phyloP scores from a whole-genome alignment of 2,113 vertebrate genomes.

The Tachycineta bicolor region DNA sequence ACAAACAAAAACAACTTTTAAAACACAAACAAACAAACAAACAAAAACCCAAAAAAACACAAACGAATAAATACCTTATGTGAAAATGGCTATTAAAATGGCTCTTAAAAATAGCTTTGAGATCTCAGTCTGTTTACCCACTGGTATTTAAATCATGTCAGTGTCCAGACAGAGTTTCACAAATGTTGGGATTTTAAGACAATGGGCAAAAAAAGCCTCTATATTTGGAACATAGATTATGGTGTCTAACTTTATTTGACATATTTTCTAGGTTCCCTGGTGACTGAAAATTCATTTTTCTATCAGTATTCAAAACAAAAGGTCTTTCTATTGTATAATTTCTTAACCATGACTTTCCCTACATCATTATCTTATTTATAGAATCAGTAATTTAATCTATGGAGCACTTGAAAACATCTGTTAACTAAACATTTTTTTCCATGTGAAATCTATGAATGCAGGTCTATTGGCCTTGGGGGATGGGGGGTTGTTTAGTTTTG shows the following conservation, averaged over 20 bases:
- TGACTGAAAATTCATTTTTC: background rate
- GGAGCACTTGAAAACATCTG: background rate
- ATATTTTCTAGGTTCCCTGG: background rate
- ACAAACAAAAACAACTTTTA: too few relatives aligned
- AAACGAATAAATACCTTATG: too few relatives aligned
- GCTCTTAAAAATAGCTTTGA: background rate
- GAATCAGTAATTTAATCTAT: background rate
- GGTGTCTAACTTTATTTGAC: background rate
- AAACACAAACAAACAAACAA: background rate
- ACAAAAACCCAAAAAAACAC: too few relatives aligned
- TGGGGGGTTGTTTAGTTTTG: background rate
- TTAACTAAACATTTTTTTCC: background rate
- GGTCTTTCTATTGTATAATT: background rate
- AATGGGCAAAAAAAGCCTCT: accelerated
- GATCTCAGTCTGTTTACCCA: background rate
- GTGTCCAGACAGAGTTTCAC: background rate
- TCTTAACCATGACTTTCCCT: background rate
- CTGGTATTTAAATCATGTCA: background rate
- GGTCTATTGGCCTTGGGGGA: background rate
- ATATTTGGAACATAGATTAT: background rate
- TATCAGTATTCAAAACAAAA: background rate
- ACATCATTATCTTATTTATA: background rate
- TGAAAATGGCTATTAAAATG: background rate
- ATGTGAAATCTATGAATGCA: background rate
- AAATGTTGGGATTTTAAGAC: background rate